These are phyloP conservation scores for Aptenodytes patagonicus DNA, from an alignment of 2,113 vertebrate genomes.

Conservation along the genomic window DNA sequence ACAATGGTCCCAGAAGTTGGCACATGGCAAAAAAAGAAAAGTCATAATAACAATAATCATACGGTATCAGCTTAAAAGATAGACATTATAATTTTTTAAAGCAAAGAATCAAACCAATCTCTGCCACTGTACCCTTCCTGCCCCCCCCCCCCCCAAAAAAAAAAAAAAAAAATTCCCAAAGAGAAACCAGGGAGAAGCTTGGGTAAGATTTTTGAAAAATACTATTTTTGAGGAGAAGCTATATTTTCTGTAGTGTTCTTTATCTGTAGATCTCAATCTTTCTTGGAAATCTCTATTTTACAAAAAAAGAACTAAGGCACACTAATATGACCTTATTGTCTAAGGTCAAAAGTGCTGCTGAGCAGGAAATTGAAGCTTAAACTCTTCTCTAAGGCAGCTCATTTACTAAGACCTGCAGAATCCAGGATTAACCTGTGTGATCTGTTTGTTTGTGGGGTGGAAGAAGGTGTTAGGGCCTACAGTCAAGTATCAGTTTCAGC, in stretches of 20 bases:
- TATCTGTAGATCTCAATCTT: neutral
- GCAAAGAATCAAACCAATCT: neutral
- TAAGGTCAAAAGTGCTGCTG: neutral
- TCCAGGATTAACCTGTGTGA: neutral
- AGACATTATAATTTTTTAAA: neutral
- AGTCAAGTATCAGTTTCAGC: neutral
- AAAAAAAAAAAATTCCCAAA: neutral
- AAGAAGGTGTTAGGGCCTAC: neutral
- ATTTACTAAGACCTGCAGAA: neutral
- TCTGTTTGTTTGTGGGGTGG: neutral
- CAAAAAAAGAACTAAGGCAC: neutral
- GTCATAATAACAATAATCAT: neutral
- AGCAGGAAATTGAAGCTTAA: neutral
- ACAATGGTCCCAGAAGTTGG: neutral
- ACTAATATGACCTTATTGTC: neutral
- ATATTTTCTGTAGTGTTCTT: neutral
- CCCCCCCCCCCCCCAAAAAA: too few relatives aligned
- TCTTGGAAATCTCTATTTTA: neutral
- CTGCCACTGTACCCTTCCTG: neutral
- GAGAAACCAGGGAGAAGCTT: neutral
- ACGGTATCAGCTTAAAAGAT: neutral
- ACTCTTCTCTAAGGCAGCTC: neutral
- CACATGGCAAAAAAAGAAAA: rapidly evolving
- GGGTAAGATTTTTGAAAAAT: neutral
- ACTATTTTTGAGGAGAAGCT: rapidly evolving